phyloP scores from a whole-genome alignment of 2,888 invertebrate species.

The Trisateles emortualis region DNA sequence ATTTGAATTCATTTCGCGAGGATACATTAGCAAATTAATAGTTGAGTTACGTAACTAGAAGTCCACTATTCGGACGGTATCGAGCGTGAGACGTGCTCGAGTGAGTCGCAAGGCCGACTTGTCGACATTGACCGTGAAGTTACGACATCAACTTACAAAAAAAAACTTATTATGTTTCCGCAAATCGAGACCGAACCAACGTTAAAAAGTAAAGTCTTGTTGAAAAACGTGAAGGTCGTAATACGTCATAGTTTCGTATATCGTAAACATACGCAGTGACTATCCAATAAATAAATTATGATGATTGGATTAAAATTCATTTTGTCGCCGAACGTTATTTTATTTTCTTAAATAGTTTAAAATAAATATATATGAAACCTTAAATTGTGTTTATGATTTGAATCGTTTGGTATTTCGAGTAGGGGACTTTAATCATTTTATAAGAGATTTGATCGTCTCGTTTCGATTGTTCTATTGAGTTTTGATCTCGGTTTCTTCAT shows the following conservation, averaged over 20 bases:
- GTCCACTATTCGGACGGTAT: slow-evolving; percentile 69
- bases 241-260: slow-evolving; percentile 47
- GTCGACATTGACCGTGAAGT: slow-evolving; percentile 85
- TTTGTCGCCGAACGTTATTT: slow-evolving; percentile 14
- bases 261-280: slow-evolving; percentile 34
- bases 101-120: slow-evolving; percentile 76
- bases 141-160: slow-evolving; percentile 67
- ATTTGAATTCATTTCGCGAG: slow-evolving; percentile 60
- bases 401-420: neutral
- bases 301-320: slow-evolving; percentile 11
- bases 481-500: too few species aligned
- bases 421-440: too few species aligned
- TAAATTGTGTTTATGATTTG: slow-evolving; percentile 4
- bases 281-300: slow-evolving; percentile 25
- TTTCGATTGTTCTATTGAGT: too few species aligned
- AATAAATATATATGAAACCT: neutral
- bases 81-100: slow-evolving; percentile 71
- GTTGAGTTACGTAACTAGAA: slow-evolving; percentile 73
- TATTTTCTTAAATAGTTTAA: neutral
- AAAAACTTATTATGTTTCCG: slow-evolving; percentile 79
- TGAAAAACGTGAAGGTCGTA: slow-evolving; percentile 51
- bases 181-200: slow-evolving; percentile 68
- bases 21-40: slow-evolving; percentile 73
- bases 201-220: slow-evolving; percentile 56
- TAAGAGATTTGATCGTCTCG: too few species aligned